Base-by-base conservation (phyloP, 2,888 invertebrate genomes). In the Hydrotaea diabolus region DNA sequence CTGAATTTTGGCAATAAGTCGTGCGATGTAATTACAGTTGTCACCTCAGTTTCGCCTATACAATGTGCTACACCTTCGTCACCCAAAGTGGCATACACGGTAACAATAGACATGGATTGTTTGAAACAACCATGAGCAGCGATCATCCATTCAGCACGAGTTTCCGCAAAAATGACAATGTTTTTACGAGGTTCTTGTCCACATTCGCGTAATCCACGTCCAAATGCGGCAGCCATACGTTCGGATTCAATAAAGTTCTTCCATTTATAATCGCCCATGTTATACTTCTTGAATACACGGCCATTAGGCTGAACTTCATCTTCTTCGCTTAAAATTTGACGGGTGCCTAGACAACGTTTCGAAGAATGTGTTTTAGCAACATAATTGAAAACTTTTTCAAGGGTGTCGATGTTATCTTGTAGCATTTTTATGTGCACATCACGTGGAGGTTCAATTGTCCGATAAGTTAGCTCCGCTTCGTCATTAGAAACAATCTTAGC, bases 111-210 rank as follows among this genome's bases (percentile, higher is more conserved):
- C 91, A 98, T 96, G 92, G 96, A 98, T 93, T 97, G 97, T 91
- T 97, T 97, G 93, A 99, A 98, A 93, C 98, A 97, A 76, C 98
- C 98, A 90, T 99, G 97, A 0, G 98, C 98, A 0, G 98, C 96
- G 72, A 99, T 94, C 95, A 99, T 96, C 99, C 99, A 99, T 93
- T 99, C 99, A 69, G 97, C 97, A 88, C 99, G 94, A 0, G 99
- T 99, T 93, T 99, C 99, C 0, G 99, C 98, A 93, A 98, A 99
- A 90, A 99, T 96, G 77, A 97, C 98, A 87, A 99, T 94, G 92
- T 96, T 97, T 85, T 95, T 93, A 11, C 94, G 94, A 9, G 96
- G 95, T 87, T 93, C 92, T 89, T 96, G 95, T 36, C 98, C 98
- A 49, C 97, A 93, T 89, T 95, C 95, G 55, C 96, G 94, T 85